Evolutionary conservation across 2,888 invertebrate genomes (phyloP).

Genomic region (Melikaiella ostensackeni): DNA sequence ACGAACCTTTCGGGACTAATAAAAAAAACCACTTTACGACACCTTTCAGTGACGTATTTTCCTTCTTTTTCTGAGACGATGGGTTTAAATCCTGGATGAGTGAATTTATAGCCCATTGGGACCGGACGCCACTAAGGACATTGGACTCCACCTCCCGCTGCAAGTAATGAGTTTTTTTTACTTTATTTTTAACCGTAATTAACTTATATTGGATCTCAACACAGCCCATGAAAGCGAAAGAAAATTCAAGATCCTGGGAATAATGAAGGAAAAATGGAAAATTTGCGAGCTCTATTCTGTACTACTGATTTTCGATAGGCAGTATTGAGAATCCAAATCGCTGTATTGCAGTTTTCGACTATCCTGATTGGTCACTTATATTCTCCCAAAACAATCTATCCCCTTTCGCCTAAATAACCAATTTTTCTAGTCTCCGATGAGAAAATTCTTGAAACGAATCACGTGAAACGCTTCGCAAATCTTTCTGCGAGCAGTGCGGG

Average conservation of each 20-base stretch:
- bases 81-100: slow-evolving; percentile 34
- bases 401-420: slow-evolving; percentile 20
- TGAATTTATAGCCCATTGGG: slow-evolving; percentile 33
- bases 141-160: not conserved
- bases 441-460: slow-evolving; percentile 34
- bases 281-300: not conserved
- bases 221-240: not conserved
- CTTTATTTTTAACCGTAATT: not conserved
- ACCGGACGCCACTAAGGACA: slow-evolving; percentile 23
- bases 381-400: slow-evolving; percentile 5
- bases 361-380: slow-evolving; percentile 37
- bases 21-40: slow-evolving; percentile 40
- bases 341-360: slow-evolving; percentile 30
- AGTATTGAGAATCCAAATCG: not conserved
- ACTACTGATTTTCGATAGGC: slow-evolving; percentile 7
- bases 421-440: slow-evolving; percentile 18
- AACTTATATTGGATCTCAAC: not conserved
- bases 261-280: not conserved
- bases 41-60: slow-evolving; percentile 36
- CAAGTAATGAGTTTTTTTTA: not conserved
- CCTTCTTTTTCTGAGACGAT: slow-evolving; percentile 31
- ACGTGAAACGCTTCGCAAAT: slow-evolving; percentile 36
- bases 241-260: not conserved
- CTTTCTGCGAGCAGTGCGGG: slow-evolving; percentile 10
- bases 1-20: slow-evolving; percentile 41